Percentiles rank a stretch among this genome's conserved stretches.
These are phyloP conservation scores for Phyto melanocephala DNA, from an alignment of 2,888 invertebrate species.

Conservation along the genomic window DNA sequence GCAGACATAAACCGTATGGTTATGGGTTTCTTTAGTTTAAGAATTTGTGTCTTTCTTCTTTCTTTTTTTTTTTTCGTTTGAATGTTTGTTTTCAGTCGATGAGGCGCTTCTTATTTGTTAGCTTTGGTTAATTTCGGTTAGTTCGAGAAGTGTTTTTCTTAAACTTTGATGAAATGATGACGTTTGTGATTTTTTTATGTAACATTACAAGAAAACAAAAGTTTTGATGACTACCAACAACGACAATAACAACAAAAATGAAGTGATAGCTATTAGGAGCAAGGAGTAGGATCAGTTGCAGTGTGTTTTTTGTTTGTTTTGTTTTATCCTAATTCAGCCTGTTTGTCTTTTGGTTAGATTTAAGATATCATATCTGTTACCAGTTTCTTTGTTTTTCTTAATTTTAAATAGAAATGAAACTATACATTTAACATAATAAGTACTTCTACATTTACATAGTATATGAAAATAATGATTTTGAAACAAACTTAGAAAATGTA, in stretches of 20 bases:
- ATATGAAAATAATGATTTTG: constrained; percentile 12
- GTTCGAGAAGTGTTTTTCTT: constrained; percentile 44
- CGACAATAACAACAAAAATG: constrained; percentile 47
- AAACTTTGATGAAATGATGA: constrained; percentile 55
- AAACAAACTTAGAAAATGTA: constrained; percentile 11
- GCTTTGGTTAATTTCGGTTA: constrained; percentile 39
- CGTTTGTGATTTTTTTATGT: constrained; percentile 17
- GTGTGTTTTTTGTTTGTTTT: constrained; percentile 44
- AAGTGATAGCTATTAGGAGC: constrained; percentile 48
- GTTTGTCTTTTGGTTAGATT: constrained; percentile 56
- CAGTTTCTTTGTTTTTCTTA: constrained; percentile 5
- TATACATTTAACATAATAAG: constrained; percentile 37
- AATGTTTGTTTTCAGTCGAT: constrained; percentile 44
- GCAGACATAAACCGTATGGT: constrained; percentile 69
- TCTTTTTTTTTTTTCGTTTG: not conserved
- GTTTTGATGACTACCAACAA: constrained; percentile 56
- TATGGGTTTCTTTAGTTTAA: constrained; percentile 50
- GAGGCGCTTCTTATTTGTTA: constrained; percentile 38
- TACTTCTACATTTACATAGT: constrained; percentile 28
- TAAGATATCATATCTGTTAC: constrained; percentile 18
- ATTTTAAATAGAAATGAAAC: constrained; percentile 31
- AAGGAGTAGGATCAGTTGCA: constrained; percentile 46
- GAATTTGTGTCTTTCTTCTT: constrained; percentile 33
- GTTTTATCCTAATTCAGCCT: constrained; percentile 53
- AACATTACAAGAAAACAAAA: constrained; percentile 55